A percentile compares a stretch with the other conserved stretches of the same genome.
phyloP scores from a whole-genome alignment of 2,888 invertebrate species.

The Lepidocyrtoides sp. region DNA sequence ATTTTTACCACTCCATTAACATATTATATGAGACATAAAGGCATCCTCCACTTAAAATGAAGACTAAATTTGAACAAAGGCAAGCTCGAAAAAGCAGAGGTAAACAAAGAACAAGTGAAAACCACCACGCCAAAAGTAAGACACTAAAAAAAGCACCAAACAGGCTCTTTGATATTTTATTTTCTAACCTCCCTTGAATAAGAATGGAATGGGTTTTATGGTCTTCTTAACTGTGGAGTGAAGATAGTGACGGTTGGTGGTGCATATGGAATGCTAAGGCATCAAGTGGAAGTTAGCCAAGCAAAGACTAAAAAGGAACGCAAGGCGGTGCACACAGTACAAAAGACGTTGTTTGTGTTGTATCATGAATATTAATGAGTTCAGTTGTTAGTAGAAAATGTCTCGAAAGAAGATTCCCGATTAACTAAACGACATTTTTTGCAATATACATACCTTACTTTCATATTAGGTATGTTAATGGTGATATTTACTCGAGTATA shows the following conservation, averaged over 20 bases:
- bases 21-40: no score
- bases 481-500: no score
- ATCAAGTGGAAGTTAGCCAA: background rate
- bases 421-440: conserved; percentile 51
- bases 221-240: background rate
- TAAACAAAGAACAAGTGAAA: no score
- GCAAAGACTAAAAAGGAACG: background rate
- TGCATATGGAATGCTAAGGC: background rate
- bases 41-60: no score
- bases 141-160: no score
- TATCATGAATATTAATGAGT: conserved; percentile 71
- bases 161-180: background rate
- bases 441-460: no score
- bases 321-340: background rate
- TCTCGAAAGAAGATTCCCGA: conserved; percentile 50
- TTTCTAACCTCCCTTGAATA: background rate
- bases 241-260: background rate
- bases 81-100: no score
- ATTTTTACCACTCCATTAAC: no score
- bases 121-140: no score
- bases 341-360: conserved; percentile 50
- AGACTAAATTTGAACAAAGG: no score
- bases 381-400: conserved; percentile 53
- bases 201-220: no score
- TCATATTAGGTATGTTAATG: no score